These are phyloP conservation scores for Drosophila demipolita DNA, from an alignment of 2,888 invertebrate species.

Conservation along the genomic window DNA sequence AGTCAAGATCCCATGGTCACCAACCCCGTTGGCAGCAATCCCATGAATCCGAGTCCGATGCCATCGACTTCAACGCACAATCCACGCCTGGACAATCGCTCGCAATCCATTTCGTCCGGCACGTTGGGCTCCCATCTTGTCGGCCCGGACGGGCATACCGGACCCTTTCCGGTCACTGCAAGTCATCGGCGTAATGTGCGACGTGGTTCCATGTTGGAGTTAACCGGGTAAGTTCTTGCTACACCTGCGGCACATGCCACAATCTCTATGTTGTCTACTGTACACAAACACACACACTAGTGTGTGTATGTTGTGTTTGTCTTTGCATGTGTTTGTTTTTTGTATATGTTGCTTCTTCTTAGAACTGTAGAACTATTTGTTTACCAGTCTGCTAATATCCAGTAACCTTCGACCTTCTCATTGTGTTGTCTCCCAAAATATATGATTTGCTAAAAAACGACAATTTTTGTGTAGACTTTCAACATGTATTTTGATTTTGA, in stretches of 20 bases:
- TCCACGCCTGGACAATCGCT: slow-evolving; percentile 81
- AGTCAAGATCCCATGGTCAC: slow-evolving; percentile 86
- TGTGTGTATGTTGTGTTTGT: slow-evolving; percentile 33
- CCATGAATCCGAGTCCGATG: slow-evolving; percentile 78
- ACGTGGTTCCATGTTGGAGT: slow-evolving; percentile 93
- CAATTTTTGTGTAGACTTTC: not conserved
- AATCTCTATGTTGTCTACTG: slow-evolving; percentile 20
- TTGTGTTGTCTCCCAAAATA: not conserved
- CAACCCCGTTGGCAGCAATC: slow-evolving; percentile 83
- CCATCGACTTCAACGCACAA: slow-evolving; percentile 75
- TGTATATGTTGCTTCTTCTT: slow-evolving; percentile 1
- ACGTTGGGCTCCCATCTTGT: slow-evolving; percentile 80
- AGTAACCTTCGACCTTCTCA: not conserved
- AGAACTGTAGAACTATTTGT: slow-evolving; percentile 10
- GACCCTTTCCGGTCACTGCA: slow-evolving; percentile 89
- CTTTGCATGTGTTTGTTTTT: slow-evolving; percentile 5
- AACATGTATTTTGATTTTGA: not conserved
- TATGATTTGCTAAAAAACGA: not conserved
- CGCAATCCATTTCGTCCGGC: slow-evolving; percentile 79
- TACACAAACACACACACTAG: slow-evolving; percentile 13
- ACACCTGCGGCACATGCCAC: slow-evolving; percentile 41
- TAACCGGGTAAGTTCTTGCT: slow-evolving; percentile 89
- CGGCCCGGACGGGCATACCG: slow-evolving; percentile 85
- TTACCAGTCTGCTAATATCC: slow-evolving; percentile 1
- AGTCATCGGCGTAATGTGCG: slow-evolving; percentile 89